These are phyloP conservation scores for Drosophila littoralis DNA, from an alignment of 1,140 invertebrate species.

Conservation along the genomic window DNA sequence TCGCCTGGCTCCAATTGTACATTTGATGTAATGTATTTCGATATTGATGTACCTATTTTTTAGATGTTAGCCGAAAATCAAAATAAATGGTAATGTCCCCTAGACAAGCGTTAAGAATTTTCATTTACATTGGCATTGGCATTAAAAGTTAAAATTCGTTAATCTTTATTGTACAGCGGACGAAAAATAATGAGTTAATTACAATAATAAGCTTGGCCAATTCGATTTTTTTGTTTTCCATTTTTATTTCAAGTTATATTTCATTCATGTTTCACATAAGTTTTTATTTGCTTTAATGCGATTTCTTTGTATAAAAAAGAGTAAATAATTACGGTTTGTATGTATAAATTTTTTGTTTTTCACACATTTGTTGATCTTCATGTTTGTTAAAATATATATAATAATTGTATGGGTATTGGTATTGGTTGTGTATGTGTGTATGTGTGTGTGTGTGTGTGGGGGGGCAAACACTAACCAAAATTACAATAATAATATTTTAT, in stretches of 20 bases:
- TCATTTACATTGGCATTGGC: neutral
- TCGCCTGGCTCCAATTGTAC: constrained; percentile 26
- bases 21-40: constrained; percentile 48
- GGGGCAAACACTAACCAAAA: constrained; percentile 68
- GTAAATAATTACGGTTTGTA: constrained; percentile 79
- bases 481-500: constrained; percentile 50
- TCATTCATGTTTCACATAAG: constrained; percentile 83
- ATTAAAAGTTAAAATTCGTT: no score
- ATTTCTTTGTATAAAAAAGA: constrained; percentile 83
- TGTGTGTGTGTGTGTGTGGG: constrained; percentile 41
- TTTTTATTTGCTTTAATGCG: constrained; percentile 67
- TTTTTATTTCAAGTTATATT: constrained; percentile 83
- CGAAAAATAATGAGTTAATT: neutral
- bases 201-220: constrained; percentile 12
- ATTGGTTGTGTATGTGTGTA: constrained; percentile 34
- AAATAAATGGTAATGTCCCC: constrained; percentile 59
- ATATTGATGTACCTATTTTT: constrained; percentile 63
- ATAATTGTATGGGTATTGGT: constrained; percentile 54
- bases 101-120: neutral
- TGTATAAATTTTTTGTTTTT: constrained; percentile 68
- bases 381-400: constrained; percentile 66
- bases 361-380: constrained; percentile 65
- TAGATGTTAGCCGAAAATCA: constrained; percentile 56
- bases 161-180: neutral
- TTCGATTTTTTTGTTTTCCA: constrained; percentile 71